phyloP scores from a whole-genome alignment of 2,797 vertebrate species.

The Lerista edwardsae region DNA sequence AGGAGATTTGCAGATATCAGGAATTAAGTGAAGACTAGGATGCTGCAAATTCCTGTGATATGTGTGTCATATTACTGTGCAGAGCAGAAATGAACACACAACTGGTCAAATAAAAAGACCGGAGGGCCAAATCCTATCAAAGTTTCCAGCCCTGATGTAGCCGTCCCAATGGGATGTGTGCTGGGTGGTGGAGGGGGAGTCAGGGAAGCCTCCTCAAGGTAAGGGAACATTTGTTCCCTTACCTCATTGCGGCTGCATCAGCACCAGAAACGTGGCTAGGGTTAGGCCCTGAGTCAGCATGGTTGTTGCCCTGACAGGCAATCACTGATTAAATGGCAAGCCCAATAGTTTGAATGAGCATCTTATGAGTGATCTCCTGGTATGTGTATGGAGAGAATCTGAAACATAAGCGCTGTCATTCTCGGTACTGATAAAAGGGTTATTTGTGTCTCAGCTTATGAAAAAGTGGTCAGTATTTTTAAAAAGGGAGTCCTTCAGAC shows the following conservation, averaged over 20 bases:
- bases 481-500: neutral
- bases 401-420: neutral
- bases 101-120: neutral
- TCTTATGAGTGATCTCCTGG: neutral
- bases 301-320: neutral
- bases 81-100: too few species aligned
- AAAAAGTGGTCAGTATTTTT: neutral
- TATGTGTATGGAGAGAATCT: neutral
- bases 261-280: too few species aligned
- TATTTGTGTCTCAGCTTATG: neutral
- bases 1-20: neutral
- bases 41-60: neutral
- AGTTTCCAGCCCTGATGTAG: too few species aligned
- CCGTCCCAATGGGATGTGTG: too few species aligned
- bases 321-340: neutral
- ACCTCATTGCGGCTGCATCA: too few species aligned
- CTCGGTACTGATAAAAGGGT: neutral
- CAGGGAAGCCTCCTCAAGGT: too few species aligned
- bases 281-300: neutral
- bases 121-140: too few species aligned
- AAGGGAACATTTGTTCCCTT: too few species aligned
- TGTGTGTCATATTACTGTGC: neutral
- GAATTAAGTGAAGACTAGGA: neutral
- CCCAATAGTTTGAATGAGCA: neutral
- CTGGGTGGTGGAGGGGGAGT: too few species aligned